A percentile compares a stretch with the other conserved stretches of the same genome.
phyloP scores from a whole-genome alignment of 2,888 invertebrate genomes.

The Aspidiotus destructor region DNA sequence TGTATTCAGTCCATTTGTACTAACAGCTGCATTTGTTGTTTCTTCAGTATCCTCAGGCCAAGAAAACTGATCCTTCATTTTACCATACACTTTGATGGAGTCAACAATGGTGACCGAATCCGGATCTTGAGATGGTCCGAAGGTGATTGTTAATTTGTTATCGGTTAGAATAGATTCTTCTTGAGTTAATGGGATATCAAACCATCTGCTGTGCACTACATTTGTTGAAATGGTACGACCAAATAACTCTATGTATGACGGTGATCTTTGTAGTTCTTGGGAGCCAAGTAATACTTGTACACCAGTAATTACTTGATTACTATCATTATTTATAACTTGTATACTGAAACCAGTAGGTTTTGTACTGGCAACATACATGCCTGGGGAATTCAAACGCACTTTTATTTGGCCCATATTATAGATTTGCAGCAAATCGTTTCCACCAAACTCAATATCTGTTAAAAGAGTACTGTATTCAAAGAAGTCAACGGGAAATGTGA shows the following conservation, averaged over 20 bases:
- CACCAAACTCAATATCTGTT: conserved; percentile 89
- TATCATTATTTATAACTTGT: conserved; percentile 78
- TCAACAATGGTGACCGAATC: conserved; percentile 87
- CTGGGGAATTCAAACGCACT: conserved; percentile 71
- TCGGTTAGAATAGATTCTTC: conserved; percentile 89
- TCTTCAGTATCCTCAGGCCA: conserved; percentile 96
- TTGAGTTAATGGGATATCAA: conserved; percentile 84
- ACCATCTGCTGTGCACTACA: conserved; percentile 77
- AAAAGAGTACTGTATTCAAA: conserved; percentile 89
- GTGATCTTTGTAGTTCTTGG: conserved; percentile 68
- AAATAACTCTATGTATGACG: conserved; percentile 64
- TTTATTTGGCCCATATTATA: conserved; percentile 90
- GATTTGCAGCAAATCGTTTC: conserved; percentile 86
- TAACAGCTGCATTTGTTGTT: conserved; percentile 38
- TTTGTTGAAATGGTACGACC: conserved; percentile 62
- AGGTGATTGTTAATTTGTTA: conserved; percentile 72
- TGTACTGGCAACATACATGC: conserved; percentile 86
- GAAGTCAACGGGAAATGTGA: conserved; percentile 87
- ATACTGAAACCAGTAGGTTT: conserved; percentile 81
- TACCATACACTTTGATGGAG: conserved; percentile 85
- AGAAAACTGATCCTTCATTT: conserved; percentile 88
- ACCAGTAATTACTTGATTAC: conserved; percentile 81
- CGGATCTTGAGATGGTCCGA: conserved; percentile 76
- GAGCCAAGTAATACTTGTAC: conserved; percentile 76
- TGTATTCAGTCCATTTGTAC: not conserved